A percentile compares a stretch with the other conserved stretches of the same genome.
Conservation (phyloP, 2,888 invertebrate genomes). For the Callyntrura sp. region DNA sequence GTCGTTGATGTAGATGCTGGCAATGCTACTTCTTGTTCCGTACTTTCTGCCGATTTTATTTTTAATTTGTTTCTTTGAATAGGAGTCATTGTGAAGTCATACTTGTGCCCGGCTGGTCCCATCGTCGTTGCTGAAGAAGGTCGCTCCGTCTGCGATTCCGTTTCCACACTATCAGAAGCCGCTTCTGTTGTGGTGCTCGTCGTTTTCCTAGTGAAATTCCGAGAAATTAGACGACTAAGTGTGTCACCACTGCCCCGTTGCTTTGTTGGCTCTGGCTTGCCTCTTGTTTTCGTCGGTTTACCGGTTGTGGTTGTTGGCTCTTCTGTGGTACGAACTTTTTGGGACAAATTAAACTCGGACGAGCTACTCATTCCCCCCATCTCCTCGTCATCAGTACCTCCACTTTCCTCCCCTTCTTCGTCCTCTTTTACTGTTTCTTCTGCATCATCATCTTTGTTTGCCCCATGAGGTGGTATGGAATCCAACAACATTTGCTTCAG, state of each 20-base stretch:
- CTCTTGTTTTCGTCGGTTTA: constrained; percentile 49
- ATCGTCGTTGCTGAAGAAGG: constrained; percentile 67
- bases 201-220: constrained; percentile 68
- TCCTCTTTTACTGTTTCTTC: constrained; percentile 19
- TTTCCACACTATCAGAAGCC: neutral
- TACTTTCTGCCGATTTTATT: constrained; percentile 50
- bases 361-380: constrained; percentile 31
- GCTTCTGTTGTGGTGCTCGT: constrained; percentile 24
- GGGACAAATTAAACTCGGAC: constrained; percentile 65
- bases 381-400: constrained; percentile 17
- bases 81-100: constrained; percentile 74
- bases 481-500: constrained; percentile 82
- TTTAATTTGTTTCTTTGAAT: constrained; percentile 59
- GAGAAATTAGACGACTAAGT: constrained; percentile 65
- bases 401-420: constrained; percentile 7
- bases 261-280: constrained; percentile 18
- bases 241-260: constrained; percentile 50
- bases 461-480: constrained; percentile 80
- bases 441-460: constrained; percentile 35
- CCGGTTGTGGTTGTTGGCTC: constrained; percentile 19
- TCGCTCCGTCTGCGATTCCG: constrained; percentile 40
- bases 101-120: constrained; percentile 74
- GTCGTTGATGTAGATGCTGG: too few species aligned
- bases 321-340: constrained; percentile 49
- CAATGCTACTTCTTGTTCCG: constrained; percentile 35